These are phyloP conservation scores for Amniataba percoides DNA, from an alignment of 2,797 vertebrate species.

Conservation along the genomic window DNA sequence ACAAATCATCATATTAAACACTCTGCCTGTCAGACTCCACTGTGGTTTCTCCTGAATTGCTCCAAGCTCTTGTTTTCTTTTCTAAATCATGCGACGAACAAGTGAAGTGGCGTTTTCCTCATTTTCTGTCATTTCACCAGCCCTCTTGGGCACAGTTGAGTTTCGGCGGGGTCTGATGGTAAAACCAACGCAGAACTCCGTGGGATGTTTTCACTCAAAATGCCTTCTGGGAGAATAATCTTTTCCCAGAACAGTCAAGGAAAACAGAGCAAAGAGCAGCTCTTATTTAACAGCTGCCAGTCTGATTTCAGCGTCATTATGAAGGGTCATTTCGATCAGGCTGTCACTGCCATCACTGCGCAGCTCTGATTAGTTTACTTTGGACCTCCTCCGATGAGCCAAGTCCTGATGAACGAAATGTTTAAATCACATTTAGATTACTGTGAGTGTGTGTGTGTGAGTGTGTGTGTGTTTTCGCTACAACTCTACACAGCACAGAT, in stretches of 20 bases:
- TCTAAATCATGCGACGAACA: conserved; percentile 18
- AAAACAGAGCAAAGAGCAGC: conserved; percentile 40
- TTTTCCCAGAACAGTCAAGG: conserved; percentile 55
- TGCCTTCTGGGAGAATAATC: conserved; percentile 29
- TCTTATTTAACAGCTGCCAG: conserved; percentile 39
- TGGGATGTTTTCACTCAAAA: conserved; percentile 50
- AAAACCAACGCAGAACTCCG: conserved; percentile 25
- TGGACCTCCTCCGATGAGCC: conserved; percentile 30
- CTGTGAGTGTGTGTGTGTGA: not conserved
- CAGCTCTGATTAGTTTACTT: conserved; percentile 47
- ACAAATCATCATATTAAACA: conserved; percentile 8
- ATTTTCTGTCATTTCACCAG: conserved; percentile 21
- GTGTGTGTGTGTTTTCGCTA: not conserved
- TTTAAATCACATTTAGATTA: conserved; percentile 35
- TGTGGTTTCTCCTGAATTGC: conserved; percentile 6
- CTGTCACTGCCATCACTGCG: conserved; percentile 36
- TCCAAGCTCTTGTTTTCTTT: not conserved
- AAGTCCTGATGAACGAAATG: conserved; percentile 29
- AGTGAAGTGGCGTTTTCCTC: conserved; percentile 14
- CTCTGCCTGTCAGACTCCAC: not conserved
- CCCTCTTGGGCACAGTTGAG: conserved; percentile 19
- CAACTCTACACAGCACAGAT: not conserved
- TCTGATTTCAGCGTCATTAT: conserved; percentile 29
- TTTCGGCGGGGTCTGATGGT: conserved; percentile 26
- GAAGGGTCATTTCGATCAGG: conserved; percentile 47